Conservation (phyloP, 2,888 invertebrate species). For the Phaedon cochleariae region DNA sequence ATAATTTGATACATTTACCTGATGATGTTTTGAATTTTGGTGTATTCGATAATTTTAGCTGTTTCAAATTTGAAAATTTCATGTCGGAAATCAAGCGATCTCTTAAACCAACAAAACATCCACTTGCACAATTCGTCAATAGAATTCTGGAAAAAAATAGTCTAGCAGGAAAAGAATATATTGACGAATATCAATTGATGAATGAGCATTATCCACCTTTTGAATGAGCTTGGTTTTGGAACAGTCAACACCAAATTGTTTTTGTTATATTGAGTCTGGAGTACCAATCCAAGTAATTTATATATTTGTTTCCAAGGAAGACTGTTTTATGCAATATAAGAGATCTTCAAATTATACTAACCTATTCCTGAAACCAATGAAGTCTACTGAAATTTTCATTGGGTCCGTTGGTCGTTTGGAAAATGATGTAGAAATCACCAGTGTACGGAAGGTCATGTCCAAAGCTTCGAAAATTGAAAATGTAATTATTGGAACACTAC, state of each 20-base stretch:
- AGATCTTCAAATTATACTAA: neutral
- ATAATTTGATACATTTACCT: no score
- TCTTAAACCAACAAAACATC: conserved; percentile 2
- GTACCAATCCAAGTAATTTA: conserved; percentile 5
- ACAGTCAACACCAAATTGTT: conserved; percentile 3
- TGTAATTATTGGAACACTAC: no score
- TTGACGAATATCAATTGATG: neutral
- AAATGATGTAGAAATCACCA: no score
- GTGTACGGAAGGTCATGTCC: no score
- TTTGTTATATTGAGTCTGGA: conserved; percentile 1
- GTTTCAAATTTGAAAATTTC: no score
- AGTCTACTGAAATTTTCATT: no score
- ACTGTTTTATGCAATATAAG: neutral
- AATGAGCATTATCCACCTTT: no score
- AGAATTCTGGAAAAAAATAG: conserved; percentile 7
- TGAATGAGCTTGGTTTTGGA: no score
- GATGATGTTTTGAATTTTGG: no score
- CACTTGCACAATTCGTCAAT: conserved; percentile 4
- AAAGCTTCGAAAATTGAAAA: no score
- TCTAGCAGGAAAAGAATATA: neutral
- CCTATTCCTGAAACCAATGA: neutral
- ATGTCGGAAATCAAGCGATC: conserved; percentile 1
- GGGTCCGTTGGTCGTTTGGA: no score
- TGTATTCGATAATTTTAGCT: neutral
- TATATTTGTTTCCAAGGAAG: neutral